phyloP scores from a whole-genome alignment of 1,140 invertebrate genomes.

The Thaumatotibia leucotreta region DNA sequence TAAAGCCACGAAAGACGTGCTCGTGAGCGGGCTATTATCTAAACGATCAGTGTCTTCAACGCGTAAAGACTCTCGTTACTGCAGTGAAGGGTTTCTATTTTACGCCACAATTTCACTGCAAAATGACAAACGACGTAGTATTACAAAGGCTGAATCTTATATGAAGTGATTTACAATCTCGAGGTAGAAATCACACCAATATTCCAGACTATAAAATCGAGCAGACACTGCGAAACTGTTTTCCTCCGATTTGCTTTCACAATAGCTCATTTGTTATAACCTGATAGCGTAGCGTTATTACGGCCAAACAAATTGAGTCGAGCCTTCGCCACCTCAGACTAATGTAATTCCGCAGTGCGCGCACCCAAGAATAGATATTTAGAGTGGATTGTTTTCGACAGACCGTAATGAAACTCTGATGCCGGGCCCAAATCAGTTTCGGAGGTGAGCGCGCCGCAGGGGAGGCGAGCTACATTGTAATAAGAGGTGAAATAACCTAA shows the following conservation, averaged over 20 bases:
- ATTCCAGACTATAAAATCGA: constrained; percentile 47
- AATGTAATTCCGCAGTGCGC: constrained; percentile 73
- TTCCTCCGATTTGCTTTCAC: constrained; percentile 66
- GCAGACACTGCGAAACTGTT: constrained; percentile 65
- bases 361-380: constrained; percentile 76
- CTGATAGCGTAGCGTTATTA: constrained; percentile 73
- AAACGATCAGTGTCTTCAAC: not conserved
- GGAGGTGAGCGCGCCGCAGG: constrained; percentile 71
- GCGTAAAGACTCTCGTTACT: not conserved
- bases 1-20: constrained; percentile 19
- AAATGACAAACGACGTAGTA: not conserved
- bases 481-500: constrained; percentile 73
- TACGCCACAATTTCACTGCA: not conserved
- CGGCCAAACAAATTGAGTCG: constrained; percentile 74
- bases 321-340: constrained; percentile 75
- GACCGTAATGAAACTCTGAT: constrained; percentile 76
- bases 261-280: constrained; percentile 75
- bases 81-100: not conserved
- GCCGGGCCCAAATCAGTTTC: constrained; percentile 71
- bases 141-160: constrained; percentile 14
- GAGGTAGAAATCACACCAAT: constrained; percentile 28
- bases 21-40: constrained; percentile 5
- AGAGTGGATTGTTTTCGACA: constrained; percentile 77
- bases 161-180: constrained; percentile 24
- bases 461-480: constrained; percentile 72